Base-by-base conservation (phyloP, 1,140 invertebrate genomes). In the Bombus fervidus region DNA sequence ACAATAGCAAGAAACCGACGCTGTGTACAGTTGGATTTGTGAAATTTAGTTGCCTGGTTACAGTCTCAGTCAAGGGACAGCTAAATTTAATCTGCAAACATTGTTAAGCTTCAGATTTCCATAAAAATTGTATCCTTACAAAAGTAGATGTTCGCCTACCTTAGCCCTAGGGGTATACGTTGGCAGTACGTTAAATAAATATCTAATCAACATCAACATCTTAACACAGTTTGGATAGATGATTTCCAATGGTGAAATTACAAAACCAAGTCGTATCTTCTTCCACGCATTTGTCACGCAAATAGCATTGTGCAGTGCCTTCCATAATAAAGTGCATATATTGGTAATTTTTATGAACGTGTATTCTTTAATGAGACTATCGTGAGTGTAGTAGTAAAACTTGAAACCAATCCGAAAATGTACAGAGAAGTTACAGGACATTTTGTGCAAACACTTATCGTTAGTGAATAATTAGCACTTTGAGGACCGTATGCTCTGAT, bases 291-390 rank as follows among this genome's bases (percentile, higher is more conserved):
- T 88, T 10, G 90, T 69, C 13, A 95, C 66, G 37, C 92, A 91
- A 69, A 92, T 91, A 3, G 92, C 93, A 76, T 96, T 96, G 72
- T 96, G 95, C 13, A 95, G 81, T n/a, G 82, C 74, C 92, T 92
- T n/a, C 2, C 8, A 31, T 28, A n/a, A 68, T 59, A 12, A 68
- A 15, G 31, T 53, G 18, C 15, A 3, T 8, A 28, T 12, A 59
- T 59, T 47, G 9, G 31, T 74, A 53, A 10, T 22, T 53, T 22
- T 22, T 53, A 53, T 8, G 47, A 53, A 53, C 18, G 18, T 22
- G 18, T 53, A 22, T 22, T 53, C 5, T 53, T 53, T 53, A 22
- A 53, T 6, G 47, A 22, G 18, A 53, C 47, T 22, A 53, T 53
- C 47, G 5, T 22, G 6, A 53, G 5, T 8, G 6, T 53, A 22